Evolutionary conservation across 2,113 vertebrate genomes (phyloP), one percentile per base, ranked within the genome.

Genomic region (Delphinapterus leucas): DNA sequence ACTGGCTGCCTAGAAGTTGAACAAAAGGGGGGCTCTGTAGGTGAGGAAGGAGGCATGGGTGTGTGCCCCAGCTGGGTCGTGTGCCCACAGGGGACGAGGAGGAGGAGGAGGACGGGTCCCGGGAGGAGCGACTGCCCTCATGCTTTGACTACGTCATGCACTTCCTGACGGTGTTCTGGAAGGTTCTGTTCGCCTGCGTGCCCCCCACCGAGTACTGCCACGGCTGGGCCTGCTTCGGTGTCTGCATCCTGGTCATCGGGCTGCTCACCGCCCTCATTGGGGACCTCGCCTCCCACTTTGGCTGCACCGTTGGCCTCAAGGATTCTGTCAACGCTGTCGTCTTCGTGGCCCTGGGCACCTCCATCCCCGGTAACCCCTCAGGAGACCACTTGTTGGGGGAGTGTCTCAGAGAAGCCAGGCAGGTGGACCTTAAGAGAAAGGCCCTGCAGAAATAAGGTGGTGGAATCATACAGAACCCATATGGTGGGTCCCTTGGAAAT

Each of bases 91-190:
- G 99, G 6, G 99, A 99, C 1, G 99, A 99, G 38, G 99, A 99
- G 7, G 99, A 99, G n/a, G 99, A 99, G 18, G 99, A 99, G 26
- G 98, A 99, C 6, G 98, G 98, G 47, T 98, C 99, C 3, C 98
- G 99, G 3, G 99, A 99, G 97, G 99, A 99, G 95, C 98, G 96
- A 44, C 99, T 99, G 5, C 99, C 99, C 0, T 99, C 99, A 2
- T 99, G 99, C 97, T 99, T 99, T 10, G 99, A 99, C 98, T 99
- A 99, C 85, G 98, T 99, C 97, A 99, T 99, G 99, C 99, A 99
- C 96, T 99, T 99, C 98, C 98, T 99, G 96, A 99, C 99, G 0
- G 99, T 99, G 65, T 99, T 99, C 99, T 99, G 99, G 99, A 99
- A 99, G 98, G 99, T 99, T 28, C 98, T 99, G 67, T 99, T 99